Evolutionary conservation across 2,888 invertebrate genomes (phyloP).

Genomic region (Drosophila barbarae): DNA sequence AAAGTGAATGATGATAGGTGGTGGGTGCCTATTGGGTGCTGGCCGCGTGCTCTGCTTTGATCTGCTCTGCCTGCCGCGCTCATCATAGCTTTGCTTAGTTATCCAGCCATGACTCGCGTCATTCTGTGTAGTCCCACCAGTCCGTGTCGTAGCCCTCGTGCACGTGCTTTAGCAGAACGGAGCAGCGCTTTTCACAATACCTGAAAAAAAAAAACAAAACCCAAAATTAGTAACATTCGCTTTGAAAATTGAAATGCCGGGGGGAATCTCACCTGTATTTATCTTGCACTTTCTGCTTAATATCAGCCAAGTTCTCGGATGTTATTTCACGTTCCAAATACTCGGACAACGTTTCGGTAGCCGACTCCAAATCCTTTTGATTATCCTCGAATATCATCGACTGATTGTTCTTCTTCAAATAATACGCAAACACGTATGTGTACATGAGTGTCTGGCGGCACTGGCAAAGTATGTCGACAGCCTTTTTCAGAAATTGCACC

Average conservation of each 20-base stretch:
- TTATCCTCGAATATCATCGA: constrained; percentile 99
- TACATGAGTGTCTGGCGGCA: constrained; percentile 99
- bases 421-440: constrained; percentile 99
- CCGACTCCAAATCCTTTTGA: constrained; percentile 98
- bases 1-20: not conserved
- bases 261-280: constrained; percentile 88
- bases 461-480: constrained; percentile 97
- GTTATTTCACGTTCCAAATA: constrained; percentile 99
- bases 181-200: constrained; percentile 98
- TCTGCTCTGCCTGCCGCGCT: constrained; percentile 12
- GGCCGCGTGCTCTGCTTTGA: constrained; percentile 16
- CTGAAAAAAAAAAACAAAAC: constrained; percentile 80
- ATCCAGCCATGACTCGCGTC: constrained; percentile 77
- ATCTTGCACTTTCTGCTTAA: constrained; percentile 99
- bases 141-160: constrained; percentile 99
- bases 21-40: constrained; percentile 8
- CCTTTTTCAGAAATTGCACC: constrained; percentile 98
- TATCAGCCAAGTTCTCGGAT: constrained; percentile 96
- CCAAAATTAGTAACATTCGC: not conserved
- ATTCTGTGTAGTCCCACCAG: constrained; percentile 97
- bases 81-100: constrained; percentile 49
- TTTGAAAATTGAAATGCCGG: too few relatives aligned
- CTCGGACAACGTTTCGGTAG: constrained; percentile 97
- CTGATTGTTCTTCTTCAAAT: constrained; percentile 98
- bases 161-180: constrained; percentile 97